Base-by-base conservation (phyloP, 2,113 vertebrate species). In the Leuciscus idus region DNA sequence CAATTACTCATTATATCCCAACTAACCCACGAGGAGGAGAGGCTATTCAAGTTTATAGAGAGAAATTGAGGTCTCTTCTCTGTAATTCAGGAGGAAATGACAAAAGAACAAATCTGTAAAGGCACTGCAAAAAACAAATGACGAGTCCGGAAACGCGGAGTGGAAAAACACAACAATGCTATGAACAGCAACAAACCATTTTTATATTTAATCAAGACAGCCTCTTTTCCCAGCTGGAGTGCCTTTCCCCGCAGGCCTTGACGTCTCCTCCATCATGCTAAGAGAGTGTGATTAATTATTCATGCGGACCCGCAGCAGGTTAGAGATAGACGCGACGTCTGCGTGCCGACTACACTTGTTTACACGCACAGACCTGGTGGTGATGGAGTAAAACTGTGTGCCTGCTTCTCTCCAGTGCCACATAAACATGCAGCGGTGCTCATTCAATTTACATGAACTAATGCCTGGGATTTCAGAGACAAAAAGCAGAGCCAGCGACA, bases 221-320 rank as follows among this genome's bases (percentile, higher is more conserved):
- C 33, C 30, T 64, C 87, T 82, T 87, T 83, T 89, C 90, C 89
- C 48, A 2, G 84, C 89, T 73, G 26, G 90, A 93, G 91, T 79
- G 93, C 91, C 83, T 90, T 89, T 73, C 28, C 84, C 23, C 15
- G 15, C 46, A 82, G 84, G 85, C 82, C 86, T 75, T 30, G 83
- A 83, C 87, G 78, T 89, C 89, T 87, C 86, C 91, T 93, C 91
- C 91, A 92, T 92, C 93, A 91, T 86, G 43, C 86, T 89, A 86
- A 92, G 75, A 92, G 91, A 89, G 93, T 89, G 88, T 80, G 64
- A 48, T 90, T 93, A 81, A 95, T 94, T 94, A 95, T 95, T 95
- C 89, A 95, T 88, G 87, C 7, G 76, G 87, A 86, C 89, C 91
- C 85, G 81, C 81, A 88, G 87, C 84, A 88, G 91, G 91, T 92